Base-by-base conservation (phyloP, 2,113 vertebrate genomes). In the Petrocephalus microphthalmus region DNA sequence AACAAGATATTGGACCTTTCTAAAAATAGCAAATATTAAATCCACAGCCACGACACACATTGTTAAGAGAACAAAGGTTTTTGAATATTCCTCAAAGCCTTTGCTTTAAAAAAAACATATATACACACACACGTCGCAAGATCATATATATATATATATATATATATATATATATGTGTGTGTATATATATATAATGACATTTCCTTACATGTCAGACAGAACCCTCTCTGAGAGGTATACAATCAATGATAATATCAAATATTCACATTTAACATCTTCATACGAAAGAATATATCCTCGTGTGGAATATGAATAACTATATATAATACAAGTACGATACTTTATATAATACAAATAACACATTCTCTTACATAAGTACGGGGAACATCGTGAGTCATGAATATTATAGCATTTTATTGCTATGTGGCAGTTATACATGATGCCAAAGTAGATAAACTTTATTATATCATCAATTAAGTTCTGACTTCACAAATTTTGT, bases 1-100 rank as follows among this genome's bases (percentile, higher is more conserved):
- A 60, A 78, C 60, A 22, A 86, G 83, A 78, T 86, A 86, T 42
- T 74, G 22, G 52, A 15, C 1, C 57, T 85, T 85, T 53, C 84
- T 78, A 89, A 85, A 89, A 86, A 85, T 78, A 86, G 64, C 49
- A 74, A 47, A 88, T 84, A 83, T 84, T 29, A 88, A 85, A 56
- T 22, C 83, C 17, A 13, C 37, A 85, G 84, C 47, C 84, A 89
- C 37, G 53, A 47, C 60, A 89, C 83, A 57, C 53, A 57, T 71
- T 42, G 29, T 54, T 86, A 49, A 64, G 29, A 29, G 82, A 85
- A 88, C 82, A 85, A 88, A 88, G 45, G 45, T 51, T 33, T 74
- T 37, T 4, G 67, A 71, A 33, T 29, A 71, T 71, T 71, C n/a
- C 64, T 33, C 64, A 33, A 71, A 71, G 60, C n/a, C 22, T 53